phyloP scores from a whole-genome alignment of 2,797 vertebrate genomes.

The Alfaro cultratus region DNA sequence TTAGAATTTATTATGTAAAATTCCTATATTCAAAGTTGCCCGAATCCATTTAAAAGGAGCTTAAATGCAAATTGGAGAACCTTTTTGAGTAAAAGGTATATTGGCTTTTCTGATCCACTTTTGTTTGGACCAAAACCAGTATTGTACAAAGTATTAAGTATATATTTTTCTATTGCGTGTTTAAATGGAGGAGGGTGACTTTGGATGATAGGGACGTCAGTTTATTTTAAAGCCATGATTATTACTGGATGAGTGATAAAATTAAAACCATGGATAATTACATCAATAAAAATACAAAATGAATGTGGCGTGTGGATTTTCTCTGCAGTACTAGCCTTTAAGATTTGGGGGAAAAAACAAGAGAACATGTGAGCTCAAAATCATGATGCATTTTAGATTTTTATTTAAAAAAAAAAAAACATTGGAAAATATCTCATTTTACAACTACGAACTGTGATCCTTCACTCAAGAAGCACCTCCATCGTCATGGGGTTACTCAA shows the following conservation, averaged over 20 bases:
- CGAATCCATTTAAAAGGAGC: slow-evolving; percentile 99
- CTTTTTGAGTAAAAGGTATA: slow-evolving; percentile 97
- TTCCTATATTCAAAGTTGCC: slow-evolving; percentile 99
- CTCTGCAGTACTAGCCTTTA: neutral
- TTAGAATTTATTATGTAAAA: slow-evolving; percentile 99
- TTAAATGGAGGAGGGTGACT: slow-evolving; percentile 99
- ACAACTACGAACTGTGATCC: neutral
- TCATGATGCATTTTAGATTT: neutral
- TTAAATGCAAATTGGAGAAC: slow-evolving; percentile 99
- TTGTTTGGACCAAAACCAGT: slow-evolving; percentile 99
- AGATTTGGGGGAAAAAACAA: neutral
- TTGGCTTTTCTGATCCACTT: slow-evolving; percentile 99
- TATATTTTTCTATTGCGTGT: slow-evolving; percentile 99
- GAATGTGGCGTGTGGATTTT: slow-evolving; percentile 19
- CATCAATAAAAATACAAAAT: slow-evolving; percentile 96
- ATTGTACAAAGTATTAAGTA: slow-evolving; percentile 99
- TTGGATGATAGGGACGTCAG: slow-evolving; percentile 99
- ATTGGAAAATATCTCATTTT: neutral
- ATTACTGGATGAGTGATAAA: slow-evolving; percentile 99
- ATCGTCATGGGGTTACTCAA: neutral
- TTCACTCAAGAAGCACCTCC: neutral
- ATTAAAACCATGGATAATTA: slow-evolving; percentile 98
- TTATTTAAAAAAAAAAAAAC: neutral
- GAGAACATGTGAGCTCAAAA: neutral
- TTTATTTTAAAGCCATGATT: slow-evolving; percentile 99